Base-by-base conservation (phyloP, 2,888 invertebrate species). In the Alviniconcha strummeri region DNA sequence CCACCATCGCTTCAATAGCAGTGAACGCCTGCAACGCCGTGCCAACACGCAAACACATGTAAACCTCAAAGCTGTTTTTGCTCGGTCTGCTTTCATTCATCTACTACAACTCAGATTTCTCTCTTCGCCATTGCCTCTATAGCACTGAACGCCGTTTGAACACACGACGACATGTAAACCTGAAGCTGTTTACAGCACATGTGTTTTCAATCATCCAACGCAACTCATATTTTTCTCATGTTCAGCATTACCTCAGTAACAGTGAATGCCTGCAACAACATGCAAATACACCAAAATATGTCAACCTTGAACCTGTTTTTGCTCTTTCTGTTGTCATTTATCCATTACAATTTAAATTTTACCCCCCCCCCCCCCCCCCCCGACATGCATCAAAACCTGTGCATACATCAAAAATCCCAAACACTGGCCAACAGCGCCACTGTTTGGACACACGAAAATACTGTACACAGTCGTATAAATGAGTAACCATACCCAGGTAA, bases 81-180 rank as follows among this genome's bases (percentile, higher is more conserved):
- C 36, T 36, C 36, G 1, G 3, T 36, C 36, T 36, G 36, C 36
- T 36, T 36, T 36, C 36, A 36, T 36, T 36, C 36, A 36, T 36
- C 36, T 3, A 36, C 36, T 36, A 36, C 36, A 36, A 36, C 36
- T 36, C 36, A 3, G 36, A 36, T 36, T 36, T 97, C 99, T 0
- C 98, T 99, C 92, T 99, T 99, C 0, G 98, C 97, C 88, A 99
- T 92, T 0, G 98, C 97, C 94, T 99, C 99, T 89, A 99, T 97
- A 92, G 98, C 95, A 85, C 97, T 95, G 92, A 97, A 98, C 84
- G 52, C 36, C 36, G 36, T 36, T 36, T 36, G 36, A 36, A 36
- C 36, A 36, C 36, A 36, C 3, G 36, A 36, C 36, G 36, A 36
- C 36, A 36, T 36, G 36, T 13, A 9, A 64, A 15, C 9, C 64